Evolutionary conservation across 1,140 invertebrate species (phyloP).

Genomic region (Heliconius eleuchia): DNA sequence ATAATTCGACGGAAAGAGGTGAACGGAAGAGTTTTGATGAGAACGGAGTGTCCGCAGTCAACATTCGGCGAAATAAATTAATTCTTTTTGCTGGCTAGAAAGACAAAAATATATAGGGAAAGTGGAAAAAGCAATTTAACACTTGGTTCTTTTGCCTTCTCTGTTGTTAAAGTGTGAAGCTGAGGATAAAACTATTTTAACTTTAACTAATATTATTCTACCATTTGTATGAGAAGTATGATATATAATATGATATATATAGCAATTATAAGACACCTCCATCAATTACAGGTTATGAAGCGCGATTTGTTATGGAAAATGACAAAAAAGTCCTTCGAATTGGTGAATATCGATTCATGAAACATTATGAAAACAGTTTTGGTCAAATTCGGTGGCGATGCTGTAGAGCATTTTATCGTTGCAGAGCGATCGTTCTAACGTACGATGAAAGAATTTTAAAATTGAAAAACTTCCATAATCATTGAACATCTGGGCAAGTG

Average conservation of each 20-base stretch:
- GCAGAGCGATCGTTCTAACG: constrained; percentile 64
- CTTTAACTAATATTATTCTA: too few species aligned
- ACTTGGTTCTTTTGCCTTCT: too few species aligned
- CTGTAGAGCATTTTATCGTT: constrained; percentile 59
- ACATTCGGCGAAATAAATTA: too few species aligned
- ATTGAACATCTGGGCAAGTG: constrained; percentile 30
- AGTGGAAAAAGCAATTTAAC: too few species aligned
- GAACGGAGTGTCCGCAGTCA: too few species aligned
- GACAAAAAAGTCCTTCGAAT: constrained; percentile 57
- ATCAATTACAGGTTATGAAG: constrained; percentile 8
- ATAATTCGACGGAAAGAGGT: too few species aligned
- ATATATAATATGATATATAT: not conserved
- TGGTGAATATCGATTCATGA: constrained; percentile 56
- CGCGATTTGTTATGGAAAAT: constrained; percentile 42
- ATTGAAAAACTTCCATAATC: constrained; percentile 63
- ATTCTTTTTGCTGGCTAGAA: too few species aligned
- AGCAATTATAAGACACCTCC: not conserved
- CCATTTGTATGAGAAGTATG: too few species aligned
- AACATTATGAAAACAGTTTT: constrained; percentile 53
- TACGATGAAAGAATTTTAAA: constrained; percentile 52
- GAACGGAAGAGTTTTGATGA: too few species aligned
- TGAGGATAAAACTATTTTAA: too few species aligned
- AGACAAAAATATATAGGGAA: too few species aligned
- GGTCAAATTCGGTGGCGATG: constrained; percentile 65
- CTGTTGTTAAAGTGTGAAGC: too few species aligned